A percentile compares a stretch with the other conserved stretches of the same genome.
Conservation (phyloP, 2,888 invertebrate species). For the Mythimna albipuncta region DNA sequence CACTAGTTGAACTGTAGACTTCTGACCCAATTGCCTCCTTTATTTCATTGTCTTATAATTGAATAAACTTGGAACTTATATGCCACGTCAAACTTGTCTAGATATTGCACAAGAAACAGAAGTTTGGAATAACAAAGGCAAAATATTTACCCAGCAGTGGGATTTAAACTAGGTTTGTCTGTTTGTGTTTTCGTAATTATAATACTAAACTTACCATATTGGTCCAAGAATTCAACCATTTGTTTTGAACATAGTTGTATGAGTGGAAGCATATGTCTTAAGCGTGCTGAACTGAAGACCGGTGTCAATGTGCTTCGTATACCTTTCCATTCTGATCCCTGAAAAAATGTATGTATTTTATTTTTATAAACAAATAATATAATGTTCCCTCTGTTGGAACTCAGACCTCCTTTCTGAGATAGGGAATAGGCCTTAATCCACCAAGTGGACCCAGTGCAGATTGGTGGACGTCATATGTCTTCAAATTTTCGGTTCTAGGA, state of each 20-base stretch:
- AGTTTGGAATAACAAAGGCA: too few species aligned
- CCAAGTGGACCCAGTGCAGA: too few species aligned
- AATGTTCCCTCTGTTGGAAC: neutral
- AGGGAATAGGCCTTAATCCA: too few species aligned
- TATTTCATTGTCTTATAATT: neutral
- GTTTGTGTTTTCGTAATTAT: neutral
- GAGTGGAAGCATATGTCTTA: conserved; percentile 87
- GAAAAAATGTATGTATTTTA: conserved; percentile 24
- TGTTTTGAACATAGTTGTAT: conserved; percentile 85
- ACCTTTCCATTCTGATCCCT: conserved; percentile 89
- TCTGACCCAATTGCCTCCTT: neutral
- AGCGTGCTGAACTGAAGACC: conserved; percentile 89
- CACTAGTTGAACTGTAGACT: neutral
- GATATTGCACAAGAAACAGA: too few species aligned
- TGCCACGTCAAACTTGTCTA: too few species aligned
- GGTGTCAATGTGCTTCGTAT: conserved; percentile 89
- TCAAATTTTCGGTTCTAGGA: too few species aligned
- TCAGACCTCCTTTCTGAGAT: too few species aligned
- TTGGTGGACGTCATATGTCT: too few species aligned
- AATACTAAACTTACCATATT: conserved; percentile 73
- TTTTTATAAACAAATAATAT: neutral
- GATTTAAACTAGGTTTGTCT: too few species aligned
- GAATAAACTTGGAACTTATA: neutral
- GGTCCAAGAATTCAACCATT: conserved; percentile 83
- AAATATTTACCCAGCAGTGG: too few species aligned